Conservation (phyloP, 2,113 vertebrate genomes). For the Leptobrachium ailaonicum region DNA sequence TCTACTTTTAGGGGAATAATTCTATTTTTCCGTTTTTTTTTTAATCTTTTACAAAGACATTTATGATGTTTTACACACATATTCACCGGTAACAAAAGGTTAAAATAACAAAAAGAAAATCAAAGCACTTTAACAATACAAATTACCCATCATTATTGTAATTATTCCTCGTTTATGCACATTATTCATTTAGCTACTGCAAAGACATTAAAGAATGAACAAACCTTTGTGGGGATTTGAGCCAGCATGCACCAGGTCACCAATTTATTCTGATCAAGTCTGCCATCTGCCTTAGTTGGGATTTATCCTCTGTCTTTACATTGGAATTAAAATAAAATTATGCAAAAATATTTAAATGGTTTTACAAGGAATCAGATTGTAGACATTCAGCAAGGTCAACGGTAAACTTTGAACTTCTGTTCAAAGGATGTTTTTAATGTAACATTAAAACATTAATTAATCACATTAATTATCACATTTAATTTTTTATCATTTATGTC, state of each 20-base stretch:
- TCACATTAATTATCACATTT: constrained; percentile 2
- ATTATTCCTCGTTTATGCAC: constrained; percentile 12
- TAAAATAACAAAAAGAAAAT: not conserved
- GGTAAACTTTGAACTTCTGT: not conserved
- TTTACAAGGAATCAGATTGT: constrained; percentile 4
- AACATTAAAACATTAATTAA: not conserved
- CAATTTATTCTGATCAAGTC: not conserved
- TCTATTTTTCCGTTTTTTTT: too few species aligned
- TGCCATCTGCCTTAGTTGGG: not conserved
- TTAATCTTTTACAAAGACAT: too few species aligned
- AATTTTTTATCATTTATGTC: not conserved
- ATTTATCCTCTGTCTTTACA: constrained; percentile 11
- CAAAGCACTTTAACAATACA: not conserved
- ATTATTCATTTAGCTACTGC: constrained; percentile 1
- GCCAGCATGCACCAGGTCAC: not conserved
- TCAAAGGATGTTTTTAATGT: not conserved
- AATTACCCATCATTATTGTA: constrained; percentile 9
- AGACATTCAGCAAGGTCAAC: not conserved
- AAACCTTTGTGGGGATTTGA: constrained; percentile 11
- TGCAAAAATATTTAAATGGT: constrained; percentile 19
- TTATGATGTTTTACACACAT: too few species aligned
- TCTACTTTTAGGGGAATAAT: too few species aligned
- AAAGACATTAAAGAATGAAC: constrained; percentile 11
- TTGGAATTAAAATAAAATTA: constrained; percentile 4
- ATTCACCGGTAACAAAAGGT: not conserved